Conservation (phyloP, 2,888 invertebrate genomes). For the Drosophila nigricruria region DNA sequence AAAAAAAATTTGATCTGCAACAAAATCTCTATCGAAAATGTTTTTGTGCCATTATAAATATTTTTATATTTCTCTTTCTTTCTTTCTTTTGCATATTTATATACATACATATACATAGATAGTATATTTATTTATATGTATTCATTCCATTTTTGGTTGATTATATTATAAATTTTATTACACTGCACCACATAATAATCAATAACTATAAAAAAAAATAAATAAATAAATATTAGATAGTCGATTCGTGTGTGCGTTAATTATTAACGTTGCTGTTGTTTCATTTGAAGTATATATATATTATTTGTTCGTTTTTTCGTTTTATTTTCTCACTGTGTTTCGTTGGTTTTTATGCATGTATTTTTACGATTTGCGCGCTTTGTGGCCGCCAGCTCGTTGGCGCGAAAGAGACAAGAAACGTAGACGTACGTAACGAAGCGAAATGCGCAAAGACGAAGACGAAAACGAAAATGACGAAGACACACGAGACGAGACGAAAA, state of each 20-base stretch:
- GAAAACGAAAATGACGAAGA: conserved; percentile 32
- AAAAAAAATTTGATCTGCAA: not conserved
- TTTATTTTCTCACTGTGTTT: conserved; percentile 54
- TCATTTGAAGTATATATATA: conserved; percentile 44
- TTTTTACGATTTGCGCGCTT: conserved; percentile 56
- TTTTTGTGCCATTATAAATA: not conserved
- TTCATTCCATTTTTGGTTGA: not conserved
- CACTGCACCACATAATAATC: conserved; percentile 29
- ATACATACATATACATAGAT: too few relatives aligned
- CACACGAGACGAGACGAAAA: conserved; percentile 53
- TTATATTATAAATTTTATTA: conserved; percentile 20
- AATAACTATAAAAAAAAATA: conserved; percentile 36
- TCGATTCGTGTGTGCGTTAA: conserved; percentile 3
- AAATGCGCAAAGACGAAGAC: conserved; percentile 46
- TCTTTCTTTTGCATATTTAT: conserved; percentile 1
- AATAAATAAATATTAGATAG: not conserved
- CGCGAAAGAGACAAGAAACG: conserved; percentile 15
- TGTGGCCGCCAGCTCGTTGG: conserved; percentile 3
- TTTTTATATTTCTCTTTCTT: conserved; percentile 5
- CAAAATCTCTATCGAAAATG: not conserved
- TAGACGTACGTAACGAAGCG: conserved; percentile 55
- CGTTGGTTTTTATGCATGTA: conserved; percentile 41
- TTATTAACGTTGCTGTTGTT: conserved; percentile 40
- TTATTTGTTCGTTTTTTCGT: conserved; percentile 17
- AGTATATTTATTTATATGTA: conserved; percentile 3